These are phyloP conservation scores for Triplophysa siluroides DNA, from an alignment of 2,113 vertebrate species.

Conservation along the genomic window DNA sequence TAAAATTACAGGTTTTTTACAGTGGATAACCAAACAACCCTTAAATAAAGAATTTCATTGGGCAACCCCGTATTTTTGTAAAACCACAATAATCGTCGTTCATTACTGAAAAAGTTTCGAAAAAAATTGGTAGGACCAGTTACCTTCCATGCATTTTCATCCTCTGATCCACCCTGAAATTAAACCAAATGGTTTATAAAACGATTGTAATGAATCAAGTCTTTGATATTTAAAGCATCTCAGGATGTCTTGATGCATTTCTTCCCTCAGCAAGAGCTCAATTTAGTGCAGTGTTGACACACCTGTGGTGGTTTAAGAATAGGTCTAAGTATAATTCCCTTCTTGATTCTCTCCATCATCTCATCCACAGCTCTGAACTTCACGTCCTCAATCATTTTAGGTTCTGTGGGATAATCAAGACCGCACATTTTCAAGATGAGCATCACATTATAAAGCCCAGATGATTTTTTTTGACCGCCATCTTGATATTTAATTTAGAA, in stretches of 20 bases:
- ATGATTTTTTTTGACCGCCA: not conserved
- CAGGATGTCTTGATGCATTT: not conserved
- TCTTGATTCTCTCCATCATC: constrained; percentile 84
- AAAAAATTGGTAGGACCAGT: constrained; percentile 15
- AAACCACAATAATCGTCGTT: not conserved
- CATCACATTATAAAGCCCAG: not conserved
- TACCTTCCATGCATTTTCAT: constrained; percentile 70
- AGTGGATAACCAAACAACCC: too few relatives aligned
- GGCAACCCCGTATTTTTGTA: too few relatives aligned
- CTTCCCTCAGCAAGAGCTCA: not conserved
- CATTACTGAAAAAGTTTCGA: not conserved
- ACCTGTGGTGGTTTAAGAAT: constrained; percentile 60
- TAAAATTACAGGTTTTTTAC: too few relatives aligned
- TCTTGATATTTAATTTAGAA: not conserved
- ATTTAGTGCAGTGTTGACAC: not conserved
- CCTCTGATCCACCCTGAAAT: constrained; percentile 54
- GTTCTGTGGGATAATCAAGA: constrained; percentile 47
- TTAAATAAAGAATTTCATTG: too few relatives aligned
- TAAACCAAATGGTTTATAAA: constrained; percentile 1
- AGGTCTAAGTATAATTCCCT: constrained; percentile 74
- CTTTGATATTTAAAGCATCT: not conserved
- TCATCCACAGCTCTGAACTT: constrained; percentile 78
- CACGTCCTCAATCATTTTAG: constrained; percentile 27
- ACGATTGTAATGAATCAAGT: not conserved
- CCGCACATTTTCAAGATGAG: not conserved